Percentiles rank a stretch among this genome's conserved stretches.
phyloP scores from a whole-genome alignment of 2,113 vertebrate species.

The Phalacrocorax carbo region DNA sequence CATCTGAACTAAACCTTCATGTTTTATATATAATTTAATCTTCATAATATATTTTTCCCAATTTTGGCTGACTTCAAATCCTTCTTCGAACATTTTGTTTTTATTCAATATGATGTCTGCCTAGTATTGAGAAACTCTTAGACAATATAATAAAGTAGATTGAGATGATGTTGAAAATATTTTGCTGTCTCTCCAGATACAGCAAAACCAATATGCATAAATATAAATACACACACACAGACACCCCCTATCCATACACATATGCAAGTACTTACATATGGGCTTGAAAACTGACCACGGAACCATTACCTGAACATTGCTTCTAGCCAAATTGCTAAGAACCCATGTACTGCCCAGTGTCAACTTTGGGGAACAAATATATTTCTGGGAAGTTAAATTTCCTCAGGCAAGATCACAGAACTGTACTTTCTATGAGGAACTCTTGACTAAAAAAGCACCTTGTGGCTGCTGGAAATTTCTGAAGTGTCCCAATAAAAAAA shows the following conservation, averaged over 20 bases:
- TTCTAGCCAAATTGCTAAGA: background rate
- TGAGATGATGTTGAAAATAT: background rate
- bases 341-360: fast-evolving
- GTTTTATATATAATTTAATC: background rate
- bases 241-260: fast-evolving
- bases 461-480: background rate
- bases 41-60: background rate
- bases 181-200: background rate
- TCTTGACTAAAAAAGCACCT: background rate
- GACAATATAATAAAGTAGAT: background rate
- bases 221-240: background rate
- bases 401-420: background rate
- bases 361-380: background rate
- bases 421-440: background rate
- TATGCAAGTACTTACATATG: fast-evolving
- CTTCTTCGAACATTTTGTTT: background rate
- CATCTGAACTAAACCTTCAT: background rate
- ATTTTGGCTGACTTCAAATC: background rate
- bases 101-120: background rate
- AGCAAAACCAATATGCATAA: background rate
- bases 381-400: background rate
- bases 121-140: background rate
- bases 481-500: background rate
- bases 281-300: background rate
- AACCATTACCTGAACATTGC: background rate